A percentile compares a stretch with the other conserved stretches of the same genome.
Conservation (phyloP, 2,888 invertebrate genomes). For the Harmothoe impar region DNA sequence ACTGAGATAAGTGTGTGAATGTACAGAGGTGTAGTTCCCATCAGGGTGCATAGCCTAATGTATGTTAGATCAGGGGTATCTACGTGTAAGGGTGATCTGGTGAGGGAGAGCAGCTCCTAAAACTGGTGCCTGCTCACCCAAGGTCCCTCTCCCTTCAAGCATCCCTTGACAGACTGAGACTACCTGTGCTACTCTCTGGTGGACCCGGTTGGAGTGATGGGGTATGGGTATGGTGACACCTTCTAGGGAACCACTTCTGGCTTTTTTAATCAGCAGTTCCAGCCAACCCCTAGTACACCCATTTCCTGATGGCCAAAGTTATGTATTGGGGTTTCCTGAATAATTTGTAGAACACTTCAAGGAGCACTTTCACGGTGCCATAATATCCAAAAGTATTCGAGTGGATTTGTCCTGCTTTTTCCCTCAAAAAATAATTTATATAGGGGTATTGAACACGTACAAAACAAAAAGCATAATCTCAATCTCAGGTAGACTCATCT, state of each 20-base stretch:
- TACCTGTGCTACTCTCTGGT: neutral
- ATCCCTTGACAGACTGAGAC: neutral
- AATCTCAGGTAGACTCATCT: too few relatives aligned
- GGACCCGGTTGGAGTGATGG: neutral
- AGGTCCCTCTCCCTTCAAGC: neutral
- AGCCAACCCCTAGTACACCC: conserved; percentile 12
- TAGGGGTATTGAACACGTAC: too few relatives aligned
- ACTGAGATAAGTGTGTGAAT: too few relatives aligned
- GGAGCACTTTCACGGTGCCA: neutral
- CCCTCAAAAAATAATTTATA: too few relatives aligned
- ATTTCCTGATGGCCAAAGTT: neutral
- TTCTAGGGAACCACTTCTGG: neutral
- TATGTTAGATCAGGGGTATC: too few relatives aligned
- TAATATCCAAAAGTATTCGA: neutral
- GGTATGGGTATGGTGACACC: neutral
- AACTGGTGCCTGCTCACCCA: neutral
- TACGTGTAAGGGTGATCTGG: too few relatives aligned
- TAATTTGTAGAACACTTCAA: neutral
- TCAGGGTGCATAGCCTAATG: too few relatives aligned
- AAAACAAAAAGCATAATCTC: too few relatives aligned
- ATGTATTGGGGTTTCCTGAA: neutral
- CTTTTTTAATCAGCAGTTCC: neutral
- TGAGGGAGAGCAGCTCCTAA: neutral
- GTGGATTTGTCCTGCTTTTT: conserved; percentile 1
- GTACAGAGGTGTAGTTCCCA: too few relatives aligned